These are phyloP conservation scores for Gymnothorax javanicus DNA, from an alignment of 2,797 vertebrate species.

Conservation along the genomic window DNA sequence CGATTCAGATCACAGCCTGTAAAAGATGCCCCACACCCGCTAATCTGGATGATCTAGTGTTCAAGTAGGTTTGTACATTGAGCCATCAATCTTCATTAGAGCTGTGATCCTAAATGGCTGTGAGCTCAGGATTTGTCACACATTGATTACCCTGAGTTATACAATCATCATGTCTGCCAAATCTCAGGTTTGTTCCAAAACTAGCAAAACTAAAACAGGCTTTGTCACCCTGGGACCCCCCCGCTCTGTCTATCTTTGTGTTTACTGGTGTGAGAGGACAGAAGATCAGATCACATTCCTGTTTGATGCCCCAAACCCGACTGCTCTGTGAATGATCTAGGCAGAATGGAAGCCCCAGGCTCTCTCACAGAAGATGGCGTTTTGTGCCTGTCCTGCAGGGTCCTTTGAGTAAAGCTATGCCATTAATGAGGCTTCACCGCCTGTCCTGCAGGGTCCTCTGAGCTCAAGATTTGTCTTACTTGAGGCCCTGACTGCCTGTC, in stretches of 20 bases:
- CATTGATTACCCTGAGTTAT: neutral
- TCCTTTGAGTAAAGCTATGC: neutral
- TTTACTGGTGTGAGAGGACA: neutral
- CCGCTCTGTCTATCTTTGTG: neutral
- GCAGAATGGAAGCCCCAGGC: neutral
- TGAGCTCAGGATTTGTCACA: constrained; percentile 10
- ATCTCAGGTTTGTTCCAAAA: too few species aligned
- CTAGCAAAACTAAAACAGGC: too few species aligned
- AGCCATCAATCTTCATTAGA: neutral
- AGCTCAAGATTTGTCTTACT: too few species aligned
- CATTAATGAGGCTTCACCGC: neutral
- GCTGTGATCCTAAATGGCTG: neutral
- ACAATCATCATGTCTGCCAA: too few species aligned
- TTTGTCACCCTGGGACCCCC: neutral
- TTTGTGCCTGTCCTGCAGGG: neutral
- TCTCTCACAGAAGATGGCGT: neutral
- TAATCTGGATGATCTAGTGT: neutral
- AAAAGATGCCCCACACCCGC: neutral
- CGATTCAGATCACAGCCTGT: neutral
- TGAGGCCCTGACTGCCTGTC: too few species aligned
- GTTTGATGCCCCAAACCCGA: too few species aligned
- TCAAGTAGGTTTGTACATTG: neutral
- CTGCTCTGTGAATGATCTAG: neutral
- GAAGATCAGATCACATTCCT: too few species aligned
- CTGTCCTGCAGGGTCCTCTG: too few species aligned